Evolutionary conservation across 1,140 invertebrate species (phyloP).

Genomic region (Lasaia peninsularis): DNA sequence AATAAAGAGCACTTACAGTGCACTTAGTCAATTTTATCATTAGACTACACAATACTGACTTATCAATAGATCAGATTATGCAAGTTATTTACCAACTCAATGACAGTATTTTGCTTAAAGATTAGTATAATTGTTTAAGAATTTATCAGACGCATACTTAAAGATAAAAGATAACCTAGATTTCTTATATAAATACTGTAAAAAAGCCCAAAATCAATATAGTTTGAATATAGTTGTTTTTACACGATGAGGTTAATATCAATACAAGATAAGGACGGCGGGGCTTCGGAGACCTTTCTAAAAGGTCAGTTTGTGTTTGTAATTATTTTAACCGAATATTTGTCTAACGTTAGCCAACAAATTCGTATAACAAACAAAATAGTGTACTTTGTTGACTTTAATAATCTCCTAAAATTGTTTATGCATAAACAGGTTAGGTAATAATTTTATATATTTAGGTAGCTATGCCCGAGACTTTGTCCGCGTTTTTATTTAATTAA

Average conservation of each 20-base stretch:
- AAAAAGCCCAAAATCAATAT: conserved; percentile 27
- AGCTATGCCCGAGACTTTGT: no score
- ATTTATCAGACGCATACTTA: conserved; percentile 57
- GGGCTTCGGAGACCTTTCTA: conserved; percentile 45
- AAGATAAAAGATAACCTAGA: conserved; percentile 63
- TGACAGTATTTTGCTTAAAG: conserved; percentile 22
- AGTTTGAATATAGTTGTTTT: conserved; percentile 28
- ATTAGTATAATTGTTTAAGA: conserved; percentile 37
- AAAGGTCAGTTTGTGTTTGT: conserved; percentile 40
- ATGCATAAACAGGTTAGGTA: no score
- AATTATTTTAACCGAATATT: neutral
- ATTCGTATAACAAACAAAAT: no score
- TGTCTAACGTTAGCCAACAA: no score
- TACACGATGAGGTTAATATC: conserved; percentile 50
- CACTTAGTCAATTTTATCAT: no score
- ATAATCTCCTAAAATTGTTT: no score
- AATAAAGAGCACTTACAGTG: no score
- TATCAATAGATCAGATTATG: conserved; percentile 7
- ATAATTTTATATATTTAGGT: no score
- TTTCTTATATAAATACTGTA: conserved; percentile 55
- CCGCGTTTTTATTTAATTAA: no score
- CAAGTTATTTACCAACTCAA: conserved; percentile 22
- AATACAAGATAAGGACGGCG: conserved; percentile 59
- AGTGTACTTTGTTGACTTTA: no score
- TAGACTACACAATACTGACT: no score